Evolutionary conservation across 2,797 vertebrate species (phyloP).

Genomic region (Gymnocypris eckloni): DNA sequence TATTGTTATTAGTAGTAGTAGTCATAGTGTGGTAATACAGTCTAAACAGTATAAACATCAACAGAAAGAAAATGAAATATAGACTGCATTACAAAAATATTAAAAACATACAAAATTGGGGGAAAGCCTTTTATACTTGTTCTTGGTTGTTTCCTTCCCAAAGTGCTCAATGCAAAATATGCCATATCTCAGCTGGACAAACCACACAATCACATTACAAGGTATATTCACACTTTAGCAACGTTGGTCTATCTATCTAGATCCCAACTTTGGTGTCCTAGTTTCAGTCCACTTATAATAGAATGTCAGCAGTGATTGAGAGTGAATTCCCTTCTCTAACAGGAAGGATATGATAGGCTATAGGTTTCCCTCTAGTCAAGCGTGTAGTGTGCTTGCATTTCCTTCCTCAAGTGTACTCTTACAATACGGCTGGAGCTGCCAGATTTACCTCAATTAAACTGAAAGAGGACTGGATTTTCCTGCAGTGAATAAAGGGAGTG

Average conservation of each 20-base stretch:
- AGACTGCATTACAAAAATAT: background rate
- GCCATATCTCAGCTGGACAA: background rate
- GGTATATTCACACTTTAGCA: background rate
- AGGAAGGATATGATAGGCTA: constrained; percentile 47
- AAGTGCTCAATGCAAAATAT: background rate
- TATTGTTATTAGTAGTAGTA: background rate
- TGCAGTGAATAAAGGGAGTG: background rate
- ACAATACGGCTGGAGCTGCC: background rate
- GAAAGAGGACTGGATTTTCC: background rate
- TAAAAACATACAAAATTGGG: too few species aligned
- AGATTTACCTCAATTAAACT: background rate
- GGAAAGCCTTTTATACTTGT: background rate
- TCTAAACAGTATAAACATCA: background rate
- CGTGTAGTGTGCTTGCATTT: background rate
- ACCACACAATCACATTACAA: background rate
- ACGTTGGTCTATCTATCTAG: background rate
- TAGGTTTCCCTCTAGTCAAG: background rate
- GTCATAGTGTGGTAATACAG: background rate
- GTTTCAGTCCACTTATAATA: background rate
- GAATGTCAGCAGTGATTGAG: background rate
- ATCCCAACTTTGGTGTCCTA: background rate
- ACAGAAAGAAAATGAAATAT: background rate
- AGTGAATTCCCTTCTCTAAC: background rate
- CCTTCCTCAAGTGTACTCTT: constrained; percentile 27
- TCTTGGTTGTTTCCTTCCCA: background rate